Evolutionary conservation across 1,140 invertebrate genomes (phyloP), one percentile per base, ranked within the genome.

Genomic region (Drosophila bipectinata): DNA sequence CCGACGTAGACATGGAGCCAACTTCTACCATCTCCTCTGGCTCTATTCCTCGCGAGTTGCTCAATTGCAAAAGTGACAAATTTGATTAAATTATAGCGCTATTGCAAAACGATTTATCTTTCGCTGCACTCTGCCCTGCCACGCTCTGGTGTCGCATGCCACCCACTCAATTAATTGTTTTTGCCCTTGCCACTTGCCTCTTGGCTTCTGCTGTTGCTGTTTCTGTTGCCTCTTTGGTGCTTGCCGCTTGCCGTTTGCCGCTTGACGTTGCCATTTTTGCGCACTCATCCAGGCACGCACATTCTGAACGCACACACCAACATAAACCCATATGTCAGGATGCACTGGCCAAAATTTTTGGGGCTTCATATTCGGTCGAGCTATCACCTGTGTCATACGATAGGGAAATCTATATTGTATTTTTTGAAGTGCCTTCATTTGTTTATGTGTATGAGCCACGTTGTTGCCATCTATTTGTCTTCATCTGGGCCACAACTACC

Each of bases 61-160:
- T 87, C 79, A 88, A 87, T 87, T 88, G 82, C 75, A 88, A 78
- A 85, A 75, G 83, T 88, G 83, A 87, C 83, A 87, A 87, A 87
- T 88, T 88, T 87, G 83, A 87, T 87, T 87, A 87, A 87, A 88
- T 87, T 83, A 87, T 87, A 73, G 79, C 79, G 83, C 83, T 83
- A 88, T 87, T 88, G 83, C 83, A 88, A 88, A 87, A 55, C 83
- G 84, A 88, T 87, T 87, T 88, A 88, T 87, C 83, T 88, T 83
- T 77, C 62, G 82, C 59, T 67, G 82, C 83, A 87, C 74, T 83
- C 55, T 61, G 77, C 57, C 66, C 18, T 47, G 71, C 62, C 75
- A 75, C 61, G 75, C 68, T 74, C 73, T 52, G 34, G 62, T 60
- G 61, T 59, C 52, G 41, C 55, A 67, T 66, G 60, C 49, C 71